Percentiles rank a stretch among this genome's conserved stretches.
Conservation (phyloP, 2,113 vertebrate genomes). For the Mungos mungo region DNA sequence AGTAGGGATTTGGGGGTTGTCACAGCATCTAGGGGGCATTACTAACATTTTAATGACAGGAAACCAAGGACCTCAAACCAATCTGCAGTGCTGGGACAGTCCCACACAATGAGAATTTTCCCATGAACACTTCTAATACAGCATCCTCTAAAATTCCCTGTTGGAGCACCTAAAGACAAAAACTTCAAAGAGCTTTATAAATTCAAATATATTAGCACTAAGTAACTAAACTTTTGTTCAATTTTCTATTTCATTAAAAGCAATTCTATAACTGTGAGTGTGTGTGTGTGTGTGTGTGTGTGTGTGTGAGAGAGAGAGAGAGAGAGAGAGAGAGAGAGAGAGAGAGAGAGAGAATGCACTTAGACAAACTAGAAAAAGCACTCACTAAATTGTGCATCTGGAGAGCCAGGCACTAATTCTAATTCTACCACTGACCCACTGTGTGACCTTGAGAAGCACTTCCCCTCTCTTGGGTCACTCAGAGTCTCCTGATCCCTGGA, state of each 20-base stretch:
- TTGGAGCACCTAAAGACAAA: not conserved
- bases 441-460: not conserved
- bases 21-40: not conserved
- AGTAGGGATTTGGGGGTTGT: not conserved
- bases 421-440: not conserved
- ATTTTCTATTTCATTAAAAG: slow-evolving; percentile 30
- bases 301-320: not conserved
- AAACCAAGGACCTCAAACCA: not conserved
- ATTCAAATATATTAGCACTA: not conserved
- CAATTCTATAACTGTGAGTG: not conserved
- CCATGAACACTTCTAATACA: not conserved
- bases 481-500: not conserved
- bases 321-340: too few species aligned
- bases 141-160: not conserved
- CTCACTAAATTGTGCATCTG: not conserved
- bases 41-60: not conserved
- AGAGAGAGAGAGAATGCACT: not conserved
- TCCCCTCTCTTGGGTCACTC: not conserved
- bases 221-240: not conserved
- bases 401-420: not conserved
- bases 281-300: not conserved
- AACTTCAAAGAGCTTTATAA: slow-evolving; percentile 15
- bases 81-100: not conserved
- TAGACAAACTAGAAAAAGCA: not conserved
- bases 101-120: not conserved